These are phyloP conservation scores for Apantesis nais DNA, from an alignment of 2,888 invertebrate genomes.

Conservation along the genomic window DNA sequence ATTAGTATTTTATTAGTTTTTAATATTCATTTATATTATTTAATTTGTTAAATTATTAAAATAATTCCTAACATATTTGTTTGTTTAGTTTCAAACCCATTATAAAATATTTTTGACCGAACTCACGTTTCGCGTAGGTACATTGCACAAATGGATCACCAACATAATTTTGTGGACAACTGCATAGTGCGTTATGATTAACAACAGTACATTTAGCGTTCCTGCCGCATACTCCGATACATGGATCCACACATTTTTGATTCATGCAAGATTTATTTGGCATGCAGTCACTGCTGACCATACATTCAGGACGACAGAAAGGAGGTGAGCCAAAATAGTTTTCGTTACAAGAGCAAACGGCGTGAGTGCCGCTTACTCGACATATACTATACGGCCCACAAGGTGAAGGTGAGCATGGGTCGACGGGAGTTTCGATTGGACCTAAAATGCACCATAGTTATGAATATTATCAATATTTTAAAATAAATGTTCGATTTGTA, in stretches of 20 bases:
- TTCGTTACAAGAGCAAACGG: slow-evolving; percentile 92
- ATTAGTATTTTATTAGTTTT: background rate
- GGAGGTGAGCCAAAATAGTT: slow-evolving; percentile 93
- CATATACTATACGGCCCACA: slow-evolving; percentile 94
- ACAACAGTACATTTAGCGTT: slow-evolving; percentile 93
- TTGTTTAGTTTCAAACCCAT: background rate
- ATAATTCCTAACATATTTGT: background rate
- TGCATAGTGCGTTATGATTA: slow-evolving; percentile 94
- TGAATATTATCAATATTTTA: slow-evolving; percentile 11
- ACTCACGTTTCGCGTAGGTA: slow-evolving; percentile 88
- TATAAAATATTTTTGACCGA: background rate
- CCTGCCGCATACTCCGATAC: slow-evolving; percentile 92
- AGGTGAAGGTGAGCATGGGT: slow-evolving; percentile 88
- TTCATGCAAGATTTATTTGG: slow-evolving; percentile 92
- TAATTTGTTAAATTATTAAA: background rate
- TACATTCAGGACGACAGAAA: slow-evolving; percentile 92
- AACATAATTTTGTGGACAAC: slow-evolving; percentile 89
- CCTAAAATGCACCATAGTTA: slow-evolving; percentile 61
- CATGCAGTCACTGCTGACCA: slow-evolving; percentile 92
- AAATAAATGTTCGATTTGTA: background rate
- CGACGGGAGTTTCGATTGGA: slow-evolving; percentile 68
- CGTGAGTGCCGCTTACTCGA: slow-evolving; percentile 89
- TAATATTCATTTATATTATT: background rate
- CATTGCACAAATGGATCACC: slow-evolving; percentile 94
- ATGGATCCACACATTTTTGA: slow-evolving; percentile 93